Percentiles rank a stretch among this genome's conserved stretches.
These are phyloP conservation scores for Phasianus colchicus DNA, from an alignment of 2,113 vertebrate species.

Conservation along the genomic window DNA sequence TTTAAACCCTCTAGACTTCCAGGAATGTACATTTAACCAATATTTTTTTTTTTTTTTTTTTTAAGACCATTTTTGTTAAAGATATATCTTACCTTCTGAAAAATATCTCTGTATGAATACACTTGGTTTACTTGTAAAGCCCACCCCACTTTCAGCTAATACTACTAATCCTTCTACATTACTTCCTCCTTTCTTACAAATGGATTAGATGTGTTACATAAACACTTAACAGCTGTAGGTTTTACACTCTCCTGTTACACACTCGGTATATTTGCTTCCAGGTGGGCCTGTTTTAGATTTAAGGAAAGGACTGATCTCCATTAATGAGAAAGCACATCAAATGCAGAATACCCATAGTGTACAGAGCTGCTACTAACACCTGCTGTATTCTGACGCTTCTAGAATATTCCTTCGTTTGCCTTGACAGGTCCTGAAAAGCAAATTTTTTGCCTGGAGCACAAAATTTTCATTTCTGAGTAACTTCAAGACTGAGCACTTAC, in stretches of 20 bases:
- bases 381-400: not conserved
- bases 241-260: not conserved
- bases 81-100: not conserved
- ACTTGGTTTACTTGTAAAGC: not conserved
- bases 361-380: not conserved
- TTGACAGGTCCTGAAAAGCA: not conserved
- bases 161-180: not conserved
- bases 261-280: not conserved
- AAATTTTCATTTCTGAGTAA: not conserved
- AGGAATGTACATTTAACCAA: not conserved
- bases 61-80: not conserved
- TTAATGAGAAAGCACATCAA: not conserved
- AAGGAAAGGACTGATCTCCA: not conserved
- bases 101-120: not conserved
- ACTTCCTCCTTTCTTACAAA: not conserved
- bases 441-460: not conserved
- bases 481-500: not conserved
- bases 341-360: not conserved
- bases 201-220: not conserved
- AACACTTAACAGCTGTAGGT: not conserved
- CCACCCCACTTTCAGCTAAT: not conserved
- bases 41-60: not conserved
- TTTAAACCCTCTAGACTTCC: not conserved
- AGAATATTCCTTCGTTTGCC: constrained; percentile 21
- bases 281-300: not conserved